phyloP scores from a whole-genome alignment of 2,888 invertebrate genomes.

The Lathronympha strigana region DNA sequence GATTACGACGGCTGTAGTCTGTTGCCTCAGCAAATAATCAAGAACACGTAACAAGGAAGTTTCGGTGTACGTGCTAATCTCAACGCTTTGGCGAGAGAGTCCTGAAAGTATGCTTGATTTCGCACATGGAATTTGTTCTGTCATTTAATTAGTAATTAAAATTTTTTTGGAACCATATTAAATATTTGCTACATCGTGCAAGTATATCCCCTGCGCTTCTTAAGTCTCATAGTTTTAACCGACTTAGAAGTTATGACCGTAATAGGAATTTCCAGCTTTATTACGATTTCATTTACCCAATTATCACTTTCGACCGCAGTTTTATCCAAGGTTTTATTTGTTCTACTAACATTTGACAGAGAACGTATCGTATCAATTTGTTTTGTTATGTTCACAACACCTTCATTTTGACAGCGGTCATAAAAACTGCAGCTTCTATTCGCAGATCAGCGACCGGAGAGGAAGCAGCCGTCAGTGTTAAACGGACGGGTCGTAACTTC shows the following conservation, averaged over 20 bases:
- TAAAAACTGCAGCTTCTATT: slow-evolving; percentile 11
- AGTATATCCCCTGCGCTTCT: no score
- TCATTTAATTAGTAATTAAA: background rate
- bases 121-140: slow-evolving; percentile 8
- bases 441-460: slow-evolving; percentile 10
- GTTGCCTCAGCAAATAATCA: slow-evolving; percentile 42
- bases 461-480: slow-evolving; percentile 30
- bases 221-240: no score
- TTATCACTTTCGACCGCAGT: no score
- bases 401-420: background rate
- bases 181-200: no score
- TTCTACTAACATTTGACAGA: no score
- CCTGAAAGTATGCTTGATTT: slow-evolving; percentile 34
- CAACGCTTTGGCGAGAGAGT: slow-evolving; percentile 30
- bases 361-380: no score
- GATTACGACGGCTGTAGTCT: slow-evolving; percentile 60
- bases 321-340: no score
- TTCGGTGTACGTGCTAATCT: slow-evolving; percentile 39
- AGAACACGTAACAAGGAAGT: slow-evolving; percentile 42
- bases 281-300: no score
- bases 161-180: background rate
- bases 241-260: no score
- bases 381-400: background rate
- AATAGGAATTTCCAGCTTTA: no score
- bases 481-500: slow-evolving; percentile 22